phyloP scores from a whole-genome alignment of 37 sponge, comb jelly and placozoan species.

The Cladorhizidae sp. region DNA sequence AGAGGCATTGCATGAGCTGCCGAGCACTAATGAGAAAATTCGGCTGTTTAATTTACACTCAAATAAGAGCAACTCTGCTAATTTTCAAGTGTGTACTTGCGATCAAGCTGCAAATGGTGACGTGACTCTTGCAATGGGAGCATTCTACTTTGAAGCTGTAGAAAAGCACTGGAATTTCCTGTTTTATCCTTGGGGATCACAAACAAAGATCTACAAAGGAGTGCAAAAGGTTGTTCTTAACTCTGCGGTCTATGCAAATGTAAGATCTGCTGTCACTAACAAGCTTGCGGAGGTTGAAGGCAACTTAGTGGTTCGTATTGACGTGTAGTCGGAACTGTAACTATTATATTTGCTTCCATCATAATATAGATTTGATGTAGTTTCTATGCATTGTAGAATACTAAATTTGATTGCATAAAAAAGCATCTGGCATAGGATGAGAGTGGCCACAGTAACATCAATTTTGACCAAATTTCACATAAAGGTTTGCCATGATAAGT shows the following conservation, averaged over 20 bases:
- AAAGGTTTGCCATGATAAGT: too few relatives aligned
- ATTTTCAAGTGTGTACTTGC: neutral
- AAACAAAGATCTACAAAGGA: neutral
- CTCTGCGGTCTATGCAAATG: neutral
- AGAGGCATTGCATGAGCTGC: neutral
- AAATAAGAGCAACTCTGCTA: neutral
- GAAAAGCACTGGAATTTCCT: neutral
- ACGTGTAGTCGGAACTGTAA: too few relatives aligned
- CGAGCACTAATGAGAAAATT: neutral
- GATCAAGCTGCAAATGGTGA: slow-evolving; percentile 2
- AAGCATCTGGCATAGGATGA: too few relatives aligned
- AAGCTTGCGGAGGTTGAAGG: neutral
- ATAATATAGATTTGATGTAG: too few relatives aligned
- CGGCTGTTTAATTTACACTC: neutral
- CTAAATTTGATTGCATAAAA: too few relatives aligned
- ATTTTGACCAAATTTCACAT: too few relatives aligned
- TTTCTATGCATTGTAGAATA: too few relatives aligned
- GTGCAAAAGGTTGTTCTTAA: neutral
- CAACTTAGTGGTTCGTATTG: neutral
- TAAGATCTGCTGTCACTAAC: neutral
- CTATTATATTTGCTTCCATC: too few relatives aligned
- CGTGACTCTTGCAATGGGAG: neutral
- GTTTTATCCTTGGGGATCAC: neutral
- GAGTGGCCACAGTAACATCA: too few relatives aligned
- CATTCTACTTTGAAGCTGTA: neutral